Evolutionary conservation across 2,888 invertebrate species (phyloP).

Genomic region (Hemicrepidius hirtus): DNA sequence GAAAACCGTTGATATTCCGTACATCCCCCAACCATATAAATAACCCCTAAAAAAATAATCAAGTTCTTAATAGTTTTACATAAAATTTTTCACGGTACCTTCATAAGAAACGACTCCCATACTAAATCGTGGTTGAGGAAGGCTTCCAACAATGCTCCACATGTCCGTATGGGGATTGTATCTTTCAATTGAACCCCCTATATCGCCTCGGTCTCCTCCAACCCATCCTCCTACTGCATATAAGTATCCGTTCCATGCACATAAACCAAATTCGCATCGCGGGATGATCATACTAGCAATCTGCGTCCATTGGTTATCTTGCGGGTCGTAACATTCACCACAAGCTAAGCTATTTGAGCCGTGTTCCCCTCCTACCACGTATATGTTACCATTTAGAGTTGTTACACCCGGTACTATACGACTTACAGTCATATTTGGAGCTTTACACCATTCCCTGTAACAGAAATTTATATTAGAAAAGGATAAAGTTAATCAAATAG

Average conservation of each 20-base stretch:
- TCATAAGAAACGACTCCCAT: constrained; percentile 92
- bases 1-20: constrained; percentile 87
- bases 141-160: constrained; percentile 86
- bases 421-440: constrained; percentile 88
- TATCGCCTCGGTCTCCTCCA: constrained; percentile 92
- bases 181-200: constrained; percentile 90
- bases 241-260: constrained; percentile 86
- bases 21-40: constrained; percentile 94
- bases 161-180: constrained; percentile 87
- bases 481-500: background rate
- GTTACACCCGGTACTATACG: constrained; percentile 91
- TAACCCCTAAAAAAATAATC: constrained; percentile 79
- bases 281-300: constrained; percentile 86
- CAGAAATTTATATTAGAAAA: background rate
- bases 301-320: constrained; percentile 57
- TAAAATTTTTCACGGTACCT: too few relatives aligned
- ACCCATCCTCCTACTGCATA: constrained; percentile 96
- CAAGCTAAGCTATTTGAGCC: constrained; percentile 92
- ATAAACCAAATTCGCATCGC: constrained; percentile 92
- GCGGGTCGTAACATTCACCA: constrained; percentile 88
- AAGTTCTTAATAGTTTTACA: too few relatives aligned
- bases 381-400: constrained; percentile 88
- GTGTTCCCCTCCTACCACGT: constrained; percentile 93
- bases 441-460: constrained; percentile 85
- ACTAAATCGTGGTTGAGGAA: constrained; percentile 91